phyloP scores from a whole-genome alignment of 2,888 invertebrate genomes.

The Hecatera dysodea region DNA sequence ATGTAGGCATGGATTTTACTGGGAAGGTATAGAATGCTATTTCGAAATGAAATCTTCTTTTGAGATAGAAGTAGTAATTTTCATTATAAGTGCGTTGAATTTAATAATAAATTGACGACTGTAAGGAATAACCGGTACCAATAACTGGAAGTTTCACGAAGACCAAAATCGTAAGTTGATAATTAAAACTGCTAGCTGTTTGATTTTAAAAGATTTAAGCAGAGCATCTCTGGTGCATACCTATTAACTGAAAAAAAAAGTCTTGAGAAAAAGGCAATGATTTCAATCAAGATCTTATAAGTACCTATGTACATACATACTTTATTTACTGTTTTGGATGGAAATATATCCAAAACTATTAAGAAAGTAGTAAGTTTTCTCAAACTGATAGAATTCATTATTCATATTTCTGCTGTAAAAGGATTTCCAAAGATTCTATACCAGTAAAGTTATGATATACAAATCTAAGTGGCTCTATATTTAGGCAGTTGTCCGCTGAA shows the following conservation, averaged over 20 bases:
- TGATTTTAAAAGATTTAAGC: background rate
- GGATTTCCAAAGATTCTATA: background rate
- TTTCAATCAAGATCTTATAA: too few relatives aligned
- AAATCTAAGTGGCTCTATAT: slow-evolving; percentile 33
- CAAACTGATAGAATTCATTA: too few relatives aligned
- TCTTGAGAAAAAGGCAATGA: too few relatives aligned
- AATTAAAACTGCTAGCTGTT: background rate
- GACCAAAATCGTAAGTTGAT: too few relatives aligned
- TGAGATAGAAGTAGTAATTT: background rate
- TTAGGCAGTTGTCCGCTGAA: slow-evolving; percentile 42
- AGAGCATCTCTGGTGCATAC: background rate
- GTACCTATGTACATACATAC: too few relatives aligned
- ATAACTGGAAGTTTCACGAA: background rate
- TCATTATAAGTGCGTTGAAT: background rate
- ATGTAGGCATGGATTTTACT: slow-evolving; percentile 31
- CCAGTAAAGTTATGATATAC: slow-evolving; percentile 19
- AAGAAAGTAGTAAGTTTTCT: too few relatives aligned
- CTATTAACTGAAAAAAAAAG: background rate
- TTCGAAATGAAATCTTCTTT: background rate
- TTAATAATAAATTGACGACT: background rate
- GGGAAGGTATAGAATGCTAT: background rate
- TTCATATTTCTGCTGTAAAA: background rate
- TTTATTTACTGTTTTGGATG: too few relatives aligned
- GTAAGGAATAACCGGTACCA: background rate
- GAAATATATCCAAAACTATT: too few relatives aligned